Conservation (phyloP, 2,888 invertebrate species). For the Carabus problematicus region DNA sequence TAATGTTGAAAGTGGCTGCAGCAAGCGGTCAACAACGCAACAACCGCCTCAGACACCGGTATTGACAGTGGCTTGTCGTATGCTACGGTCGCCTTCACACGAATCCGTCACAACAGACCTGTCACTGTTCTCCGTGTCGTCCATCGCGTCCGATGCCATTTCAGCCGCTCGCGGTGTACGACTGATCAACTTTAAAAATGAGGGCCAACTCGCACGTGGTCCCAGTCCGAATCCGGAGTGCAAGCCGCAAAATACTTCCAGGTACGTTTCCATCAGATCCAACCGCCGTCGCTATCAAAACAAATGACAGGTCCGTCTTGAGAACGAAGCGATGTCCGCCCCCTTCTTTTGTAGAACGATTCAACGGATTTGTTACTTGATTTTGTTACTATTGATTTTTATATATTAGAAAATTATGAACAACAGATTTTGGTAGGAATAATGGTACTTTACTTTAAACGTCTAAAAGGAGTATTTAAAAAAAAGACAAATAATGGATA, state of each 20-base stretch:
- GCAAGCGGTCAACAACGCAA: slow-evolving; percentile 42
- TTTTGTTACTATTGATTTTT: too few relatives aligned
- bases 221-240: slow-evolving; percentile 77
- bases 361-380: too few relatives aligned
- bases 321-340: not conserved
- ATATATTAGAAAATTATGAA: too few relatives aligned
- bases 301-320: slow-evolving; percentile 6
- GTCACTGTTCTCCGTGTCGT: slow-evolving; percentile 74
- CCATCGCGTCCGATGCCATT: slow-evolving; percentile 64
- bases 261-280: slow-evolving; percentile 34
- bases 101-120: slow-evolving; percentile 85
- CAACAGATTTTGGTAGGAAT: too few relatives aligned
- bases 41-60: slow-evolving; percentile 60
- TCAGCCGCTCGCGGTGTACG: slow-evolving; percentile 50
- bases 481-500: too few relatives aligned
- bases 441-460: too few relatives aligned
- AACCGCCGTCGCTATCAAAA: not conserved
- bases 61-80: slow-evolving; percentile 66
- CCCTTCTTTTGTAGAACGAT: too few relatives aligned
- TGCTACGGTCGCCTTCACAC: slow-evolving; percentile 80
- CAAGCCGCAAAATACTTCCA: slow-evolving; percentile 48
- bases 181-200: slow-evolving; percentile 63
- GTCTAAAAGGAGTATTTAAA: too few relatives aligned
- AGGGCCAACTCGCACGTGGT: slow-evolving; percentile 64
- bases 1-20: slow-evolving; percentile 18